Evolutionary conservation across 2,888 invertebrate species (phyloP), one percentile per base, ranked within the genome.

Genomic region (Merodon equestris): DNA sequence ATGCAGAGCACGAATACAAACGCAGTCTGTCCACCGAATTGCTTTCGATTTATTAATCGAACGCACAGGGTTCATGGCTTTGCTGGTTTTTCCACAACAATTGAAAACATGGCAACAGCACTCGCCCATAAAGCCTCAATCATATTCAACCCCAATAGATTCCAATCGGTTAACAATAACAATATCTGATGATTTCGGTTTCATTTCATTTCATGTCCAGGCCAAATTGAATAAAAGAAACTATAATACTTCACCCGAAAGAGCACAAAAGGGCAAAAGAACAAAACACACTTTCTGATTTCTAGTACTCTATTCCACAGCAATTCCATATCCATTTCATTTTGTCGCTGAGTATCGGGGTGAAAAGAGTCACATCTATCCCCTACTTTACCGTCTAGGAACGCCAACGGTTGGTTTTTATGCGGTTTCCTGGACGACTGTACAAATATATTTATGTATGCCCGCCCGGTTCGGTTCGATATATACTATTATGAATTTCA

Each of bases 401-500:
- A n/a, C n/a, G n/a, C n/a, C n/a, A n/a, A 45, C 61, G 47, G 45
- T 70, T 70, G 60, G 60, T 53, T 40, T 53, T 53, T 47, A 60
- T 70, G 68, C 38, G 68, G 36, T 57, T 44, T 12, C 57, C n/a
- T n/a, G n/a, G n/a, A n/a, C n/a, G n/a, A n/a, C n/a, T n/a, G n/a
- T n/a, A n/a, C n/a, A n/a, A n/a, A n/a, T n/a, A n/a, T n/a, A n/a
- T n/a, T n/a, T n/a, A n/a, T n/a, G n/a, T 45, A 53, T 53, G 27
- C 38, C n/a, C 34, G 19, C 7, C n/a, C 54, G 15, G 54, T 13
- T 9, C 15, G 17, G 54, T 51, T 53, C 70, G 61, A 70, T 70
- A 70, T 61, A n/a, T n/a, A n/a, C n/a, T n/a, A 70, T 70, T 61
- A 61, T 70, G 60, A 61, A 54, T 70, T 48, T 45, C 40, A 48